Evolutionary conservation across 2,797 vertebrate genomes (phyloP).

Genomic region (Helostoma temminkii): DNA sequence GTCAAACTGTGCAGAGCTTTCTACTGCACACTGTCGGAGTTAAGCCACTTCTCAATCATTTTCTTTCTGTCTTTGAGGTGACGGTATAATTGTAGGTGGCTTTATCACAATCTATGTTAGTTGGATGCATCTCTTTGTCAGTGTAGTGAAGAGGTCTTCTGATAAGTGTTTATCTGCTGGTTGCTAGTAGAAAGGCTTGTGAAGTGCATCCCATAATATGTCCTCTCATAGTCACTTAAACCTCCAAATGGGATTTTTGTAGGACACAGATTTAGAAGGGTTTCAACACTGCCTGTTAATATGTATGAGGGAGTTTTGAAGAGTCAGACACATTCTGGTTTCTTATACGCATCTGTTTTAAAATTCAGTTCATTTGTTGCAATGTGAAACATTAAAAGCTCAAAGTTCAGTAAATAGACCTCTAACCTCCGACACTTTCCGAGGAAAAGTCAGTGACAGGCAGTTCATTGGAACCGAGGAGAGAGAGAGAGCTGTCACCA

Average conservation of each 20-base stretch:
- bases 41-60: neutral
- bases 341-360: no score
- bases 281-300: neutral
- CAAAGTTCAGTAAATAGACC: no score
- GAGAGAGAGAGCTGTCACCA: neutral
- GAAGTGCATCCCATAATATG: neutral
- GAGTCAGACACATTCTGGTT: no score
- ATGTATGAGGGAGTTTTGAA: neutral
- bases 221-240: neutral
- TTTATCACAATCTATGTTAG: constrained; percentile 7
- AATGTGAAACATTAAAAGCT: no score
- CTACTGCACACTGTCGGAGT: constrained; percentile 8
- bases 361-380: no score
- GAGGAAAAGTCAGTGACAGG: no score
- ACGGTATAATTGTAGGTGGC: neutral
- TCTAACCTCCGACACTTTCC: no score
- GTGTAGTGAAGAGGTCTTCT: neutral
- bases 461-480: constrained; percentile 29
- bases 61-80: neutral
- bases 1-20: constrained; percentile 14
- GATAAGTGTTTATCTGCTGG: neutral
- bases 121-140: no score
- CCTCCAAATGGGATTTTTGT: constrained; percentile 1
- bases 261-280: neutral
- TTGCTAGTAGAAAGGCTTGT: neutral